Conservation (phyloP, 2,113 vertebrate genomes). For the Rhizomys pruinosus region DNA sequence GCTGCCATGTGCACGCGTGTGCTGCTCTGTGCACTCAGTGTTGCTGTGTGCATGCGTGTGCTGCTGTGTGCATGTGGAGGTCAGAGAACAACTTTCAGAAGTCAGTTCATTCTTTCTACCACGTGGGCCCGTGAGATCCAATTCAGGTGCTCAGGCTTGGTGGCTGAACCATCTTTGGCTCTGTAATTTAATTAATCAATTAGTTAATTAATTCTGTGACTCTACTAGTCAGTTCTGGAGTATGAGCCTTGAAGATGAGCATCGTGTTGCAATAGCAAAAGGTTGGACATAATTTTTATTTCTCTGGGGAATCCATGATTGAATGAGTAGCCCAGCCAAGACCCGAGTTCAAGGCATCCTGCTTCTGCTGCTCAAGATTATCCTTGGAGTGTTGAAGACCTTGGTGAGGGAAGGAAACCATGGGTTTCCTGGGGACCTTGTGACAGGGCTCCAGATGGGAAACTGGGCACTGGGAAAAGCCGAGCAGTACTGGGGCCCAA, state of each 20-base stretch:
- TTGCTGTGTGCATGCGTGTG: too few relatives aligned
- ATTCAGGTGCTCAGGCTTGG: too few relatives aligned
- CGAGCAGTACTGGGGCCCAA: too few relatives aligned
- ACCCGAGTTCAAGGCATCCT: neutral
- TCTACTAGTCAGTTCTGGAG: neutral
- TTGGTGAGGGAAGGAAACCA: neutral
- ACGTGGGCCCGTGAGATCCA: too few relatives aligned
- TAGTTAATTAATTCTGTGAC: too few relatives aligned
- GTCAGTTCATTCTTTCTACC: too few relatives aligned
- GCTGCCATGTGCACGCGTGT: too few relatives aligned
- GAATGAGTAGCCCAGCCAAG: neutral
- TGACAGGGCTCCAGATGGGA: neutral
- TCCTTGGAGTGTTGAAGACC: neutral
- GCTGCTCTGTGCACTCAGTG: too few relatives aligned
- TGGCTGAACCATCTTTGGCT: too few relatives aligned
- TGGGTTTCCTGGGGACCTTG: neutral
- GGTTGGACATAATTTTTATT: neutral
- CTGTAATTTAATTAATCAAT: neutral
- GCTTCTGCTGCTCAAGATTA: neutral
- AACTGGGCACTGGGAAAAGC: neutral
- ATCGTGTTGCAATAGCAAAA: neutral
- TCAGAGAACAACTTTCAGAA: too few relatives aligned
- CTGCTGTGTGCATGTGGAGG: too few relatives aligned
- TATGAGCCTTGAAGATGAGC: neutral
- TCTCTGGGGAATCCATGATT: neutral